Conservation (phyloP, 2,797 vertebrate genomes). For the Poliocrania exsul region DNA sequence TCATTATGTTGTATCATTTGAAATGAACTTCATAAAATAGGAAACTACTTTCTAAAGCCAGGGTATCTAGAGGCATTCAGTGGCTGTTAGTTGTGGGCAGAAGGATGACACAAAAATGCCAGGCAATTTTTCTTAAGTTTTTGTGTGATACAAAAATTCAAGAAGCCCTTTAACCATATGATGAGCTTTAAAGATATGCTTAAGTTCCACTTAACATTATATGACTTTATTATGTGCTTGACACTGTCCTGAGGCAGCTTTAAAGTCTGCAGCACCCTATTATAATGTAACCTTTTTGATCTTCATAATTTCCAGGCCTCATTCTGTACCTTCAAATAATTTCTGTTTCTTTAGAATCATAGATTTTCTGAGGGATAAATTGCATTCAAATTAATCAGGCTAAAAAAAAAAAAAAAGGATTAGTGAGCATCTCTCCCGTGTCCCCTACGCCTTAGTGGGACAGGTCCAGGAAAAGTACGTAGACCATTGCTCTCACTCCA, state of each 20-base stretch:
- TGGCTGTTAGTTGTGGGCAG: neutral
- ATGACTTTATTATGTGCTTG: neutral
- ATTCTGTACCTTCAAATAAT: neutral
- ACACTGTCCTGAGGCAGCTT: neutral
- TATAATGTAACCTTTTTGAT: neutral
- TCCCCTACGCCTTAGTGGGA: rapidly evolving
- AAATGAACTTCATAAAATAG: neutral
- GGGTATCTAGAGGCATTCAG: neutral
- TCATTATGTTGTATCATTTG: neutral
- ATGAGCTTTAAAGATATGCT: neutral
- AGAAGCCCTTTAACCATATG: neutral
- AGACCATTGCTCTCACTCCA: neutral
- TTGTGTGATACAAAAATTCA: neutral
- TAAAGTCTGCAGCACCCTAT: neutral
- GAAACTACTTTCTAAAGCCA: neutral
- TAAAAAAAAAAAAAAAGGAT: neutral
- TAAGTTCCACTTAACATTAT: neutral
- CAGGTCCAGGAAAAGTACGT: neutral
- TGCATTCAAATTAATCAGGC: neutral
- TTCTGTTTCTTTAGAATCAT: neutral
- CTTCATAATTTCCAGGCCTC: neutral
- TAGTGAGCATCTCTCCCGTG: rapidly evolving
- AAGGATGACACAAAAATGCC: neutral
- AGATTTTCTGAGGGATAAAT: neutral
- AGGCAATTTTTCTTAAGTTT: neutral